Evolutionary conservation across 64 coral and sea anemone species (phyloP).

Genomic region (Platygyra sinensis): DNA sequence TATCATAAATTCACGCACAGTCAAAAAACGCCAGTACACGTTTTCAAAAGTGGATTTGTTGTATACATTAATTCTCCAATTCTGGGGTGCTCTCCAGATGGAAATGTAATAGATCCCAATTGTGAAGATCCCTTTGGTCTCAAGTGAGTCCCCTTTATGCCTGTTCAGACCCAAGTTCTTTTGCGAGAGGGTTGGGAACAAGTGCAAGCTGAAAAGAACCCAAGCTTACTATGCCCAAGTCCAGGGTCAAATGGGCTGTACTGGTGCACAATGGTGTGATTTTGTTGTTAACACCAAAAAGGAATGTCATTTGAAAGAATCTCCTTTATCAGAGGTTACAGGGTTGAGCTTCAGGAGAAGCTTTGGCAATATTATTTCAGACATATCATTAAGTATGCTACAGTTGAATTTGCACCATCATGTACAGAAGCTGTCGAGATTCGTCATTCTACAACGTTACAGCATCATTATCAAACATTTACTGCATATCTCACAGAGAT

Average conservation of each 20-base stretch:
- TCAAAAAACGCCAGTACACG: constrained; percentile 24
- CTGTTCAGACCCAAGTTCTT: constrained; percentile 32
- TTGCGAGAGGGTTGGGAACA: constrained; percentile 31
- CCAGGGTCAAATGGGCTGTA: constrained; percentile 54
- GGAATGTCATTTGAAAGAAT: constrained; percentile 62
- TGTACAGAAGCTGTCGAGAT: no score
- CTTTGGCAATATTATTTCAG: no score
- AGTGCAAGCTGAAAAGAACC: background rate
- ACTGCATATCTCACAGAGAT: no score
- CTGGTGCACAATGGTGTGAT: constrained; percentile 42
- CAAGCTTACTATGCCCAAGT: constrained; percentile 18
- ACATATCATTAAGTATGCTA: no score
- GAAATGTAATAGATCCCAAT: constrained; percentile 48
- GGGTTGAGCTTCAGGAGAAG: constrained; percentile 23
- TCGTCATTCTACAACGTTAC: no score
- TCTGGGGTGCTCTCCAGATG: constrained; percentile 50
- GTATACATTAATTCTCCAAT: constrained; percentile 28
- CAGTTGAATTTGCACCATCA: no score
- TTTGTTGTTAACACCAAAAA: constrained; percentile 36
- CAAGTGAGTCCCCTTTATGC: background rate
- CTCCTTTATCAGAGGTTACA: constrained; percentile 23
- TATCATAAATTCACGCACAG: constrained; percentile 50
- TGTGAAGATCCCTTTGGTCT: constrained; percentile 47
- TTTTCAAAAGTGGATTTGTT: constrained; percentile 51
- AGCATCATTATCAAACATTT: no score